Conservation (phyloP, 2,797 vertebrate genomes). For the Trichosurus vulpecula region DNA sequence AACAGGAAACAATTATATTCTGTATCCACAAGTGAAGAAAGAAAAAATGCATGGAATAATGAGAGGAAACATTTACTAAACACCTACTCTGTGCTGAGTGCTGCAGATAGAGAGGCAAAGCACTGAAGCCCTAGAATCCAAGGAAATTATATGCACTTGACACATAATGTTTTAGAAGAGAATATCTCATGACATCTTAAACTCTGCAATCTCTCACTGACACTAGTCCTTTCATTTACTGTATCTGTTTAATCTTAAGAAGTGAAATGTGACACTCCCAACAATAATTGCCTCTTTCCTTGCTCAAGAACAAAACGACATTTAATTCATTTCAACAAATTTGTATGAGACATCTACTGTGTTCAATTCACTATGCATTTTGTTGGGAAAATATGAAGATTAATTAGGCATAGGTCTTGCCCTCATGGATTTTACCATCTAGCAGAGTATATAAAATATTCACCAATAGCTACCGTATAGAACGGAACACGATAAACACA, state of each 20-base stretch:
- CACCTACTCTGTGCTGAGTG: neutral
- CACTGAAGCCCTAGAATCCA: neutral
- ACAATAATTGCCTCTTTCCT: neutral
- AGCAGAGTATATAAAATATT: neutral
- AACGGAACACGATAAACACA: neutral
- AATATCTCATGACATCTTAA: neutral
- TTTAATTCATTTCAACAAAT: neutral
- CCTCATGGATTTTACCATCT: neutral
- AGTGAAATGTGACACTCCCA: neutral
- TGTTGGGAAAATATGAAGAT: neutral
- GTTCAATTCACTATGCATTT: neutral
- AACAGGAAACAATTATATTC: neutral
- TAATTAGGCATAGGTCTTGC: neutral
- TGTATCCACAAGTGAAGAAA: neutral
- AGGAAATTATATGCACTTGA: neutral
- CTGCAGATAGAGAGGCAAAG: neutral
- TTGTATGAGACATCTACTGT: neutral
- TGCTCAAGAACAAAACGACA: neutral
- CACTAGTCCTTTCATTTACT: neutral
- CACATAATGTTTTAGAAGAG: neutral
- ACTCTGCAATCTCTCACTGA: neutral
- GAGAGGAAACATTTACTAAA: neutral
- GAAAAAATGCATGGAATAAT: neutral
- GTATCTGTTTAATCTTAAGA: neutral
- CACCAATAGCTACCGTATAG: neutral